These are phyloP conservation scores for Cephus pulcher DNA, from an alignment of 2,888 invertebrate genomes.

Conservation along the genomic window DNA sequence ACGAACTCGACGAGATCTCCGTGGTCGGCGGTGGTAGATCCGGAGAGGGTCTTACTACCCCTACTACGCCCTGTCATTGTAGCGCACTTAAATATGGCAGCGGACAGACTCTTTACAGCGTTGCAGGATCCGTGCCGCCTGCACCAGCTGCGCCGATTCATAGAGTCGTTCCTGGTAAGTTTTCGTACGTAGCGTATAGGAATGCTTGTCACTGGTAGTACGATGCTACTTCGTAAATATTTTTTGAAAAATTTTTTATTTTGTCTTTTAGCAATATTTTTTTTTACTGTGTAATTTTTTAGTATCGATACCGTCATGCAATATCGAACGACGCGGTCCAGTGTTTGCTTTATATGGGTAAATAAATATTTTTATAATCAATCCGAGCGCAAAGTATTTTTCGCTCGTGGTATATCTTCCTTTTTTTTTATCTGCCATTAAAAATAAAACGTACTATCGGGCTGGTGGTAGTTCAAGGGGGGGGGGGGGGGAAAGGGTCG, in stretches of 20 bases:
- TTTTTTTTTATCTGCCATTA: neutral
- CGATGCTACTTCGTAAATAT: neutral
- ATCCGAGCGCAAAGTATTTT: neutral
- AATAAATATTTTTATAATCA: neutral
- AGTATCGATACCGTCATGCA: neutral
- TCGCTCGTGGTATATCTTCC: neutral
- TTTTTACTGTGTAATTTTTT: neutral
- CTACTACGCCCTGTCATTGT: slow-evolving; percentile 65
- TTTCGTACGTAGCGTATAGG: neutral
- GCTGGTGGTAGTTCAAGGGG: neutral
- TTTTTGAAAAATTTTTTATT: neutral
- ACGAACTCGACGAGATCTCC: slow-evolving; percentile 69
- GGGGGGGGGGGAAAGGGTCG: neutral
- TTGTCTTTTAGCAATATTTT: neutral
- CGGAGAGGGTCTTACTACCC: slow-evolving; percentile 59
- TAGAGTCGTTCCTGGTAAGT: slow-evolving; percentile 54
- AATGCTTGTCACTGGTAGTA: neutral
- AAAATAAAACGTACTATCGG: neutral
- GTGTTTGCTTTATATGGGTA: neutral
- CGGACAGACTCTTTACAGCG: slow-evolving; percentile 64
- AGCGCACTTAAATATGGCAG: slow-evolving; percentile 65
- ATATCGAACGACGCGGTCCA: neutral
- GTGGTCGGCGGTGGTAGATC: slow-evolving; percentile 62
- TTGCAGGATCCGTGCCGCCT: slow-evolving; percentile 61
- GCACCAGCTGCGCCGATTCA: slow-evolving; percentile 55